Base-by-base conservation (phyloP, 2,888 invertebrate genomes). In the Drosophila hamatofila region DNA sequence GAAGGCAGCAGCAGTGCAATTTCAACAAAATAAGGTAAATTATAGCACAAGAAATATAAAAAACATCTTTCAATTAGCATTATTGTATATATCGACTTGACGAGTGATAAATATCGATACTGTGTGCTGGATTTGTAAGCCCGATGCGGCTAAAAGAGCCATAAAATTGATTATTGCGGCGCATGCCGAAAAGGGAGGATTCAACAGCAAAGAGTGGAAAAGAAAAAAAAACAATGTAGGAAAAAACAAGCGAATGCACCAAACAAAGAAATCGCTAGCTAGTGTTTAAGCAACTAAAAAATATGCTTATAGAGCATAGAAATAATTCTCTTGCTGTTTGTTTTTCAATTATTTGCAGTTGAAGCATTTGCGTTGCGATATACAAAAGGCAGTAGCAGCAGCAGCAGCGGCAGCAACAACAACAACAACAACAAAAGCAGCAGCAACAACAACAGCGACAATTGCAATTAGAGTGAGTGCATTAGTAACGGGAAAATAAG, bases 1-100 rank as follows among this genome's bases (percentile, higher is more conserved):
- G 51, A 72, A 62, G 64, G 67, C 67, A 80, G 75, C 59, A 69
- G 78, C 69, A 84, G 79, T 83, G 87, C 83, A 81, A 79, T 88
- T 88, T 88, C 87, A 88, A 89, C 84, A 79, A 87, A 88, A 83
- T 87, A 89, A 85, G 89, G 84, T 88, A 87, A 89, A 87, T 73
- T 77, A 69, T 58, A 81, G 65, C 71, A 57, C 63, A 72, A 49
- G 25, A 54, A 69, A 75, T 58, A 48, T 66, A 61, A 49, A 49
- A 73, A 79, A 65, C 66, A 66, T 73, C 52, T 70, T 81, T 74
- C 68, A 81, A 79, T 88, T 88, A 72, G 54, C 52, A 46, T 30
- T 57, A 66, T 65, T 72, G 39, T 64, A 27, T 46, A 23, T 27
- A 25, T 46, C 51, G 64, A 52, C 37, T 44, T 33, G 14, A 49